A percentile compares a stretch with the other conserved stretches of the same genome.
Evolutionary conservation across 2,888 invertebrate genomes (phyloP).

Genomic region (Metallyticus violacea): DNA sequence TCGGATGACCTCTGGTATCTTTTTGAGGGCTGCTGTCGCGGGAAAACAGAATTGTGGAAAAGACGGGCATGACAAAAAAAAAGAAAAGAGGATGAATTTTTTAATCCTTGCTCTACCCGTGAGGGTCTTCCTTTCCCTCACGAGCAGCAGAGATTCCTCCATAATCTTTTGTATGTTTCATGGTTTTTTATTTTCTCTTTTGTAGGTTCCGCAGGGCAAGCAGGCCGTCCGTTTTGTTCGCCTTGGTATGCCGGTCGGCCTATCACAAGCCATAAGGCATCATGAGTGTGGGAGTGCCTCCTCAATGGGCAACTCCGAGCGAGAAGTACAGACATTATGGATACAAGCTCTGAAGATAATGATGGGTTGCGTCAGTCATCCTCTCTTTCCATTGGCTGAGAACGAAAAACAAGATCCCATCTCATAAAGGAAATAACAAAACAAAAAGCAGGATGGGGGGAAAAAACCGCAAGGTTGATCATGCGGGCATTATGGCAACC

Average conservation of each 20-base stretch:
- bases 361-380: conserved; percentile 50
- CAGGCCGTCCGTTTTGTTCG: background rate
- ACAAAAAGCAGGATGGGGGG: too few relatives aligned
- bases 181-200: background rate
- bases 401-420: background rate
- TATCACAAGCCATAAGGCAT: conserved; percentile 10
- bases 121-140: background rate
- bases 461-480: too few relatives aligned
- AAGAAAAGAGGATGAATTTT: background rate
- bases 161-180: background rate
- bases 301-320: too few relatives aligned
- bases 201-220: background rate
- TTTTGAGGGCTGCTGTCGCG: too few relatives aligned
- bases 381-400: conserved; percentile 5
- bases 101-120: background rate
- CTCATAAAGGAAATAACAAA: background rate
- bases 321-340: conserved; percentile 5
- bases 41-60: background rate
- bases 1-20: too few relatives aligned
- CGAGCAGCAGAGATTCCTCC: background rate
- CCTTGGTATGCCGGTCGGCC: background rate
- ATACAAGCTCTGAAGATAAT: conserved; percentile 41
- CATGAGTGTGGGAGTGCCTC: conserved; percentile 15
- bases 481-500: too few relatives aligned
- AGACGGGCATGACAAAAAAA: background rate